A percentile compares a stretch with the other conserved stretches of the same genome.
These are phyloP conservation scores for Dynastes maya DNA, from an alignment of 2,888 invertebrate species.

Conservation along the genomic window DNA sequence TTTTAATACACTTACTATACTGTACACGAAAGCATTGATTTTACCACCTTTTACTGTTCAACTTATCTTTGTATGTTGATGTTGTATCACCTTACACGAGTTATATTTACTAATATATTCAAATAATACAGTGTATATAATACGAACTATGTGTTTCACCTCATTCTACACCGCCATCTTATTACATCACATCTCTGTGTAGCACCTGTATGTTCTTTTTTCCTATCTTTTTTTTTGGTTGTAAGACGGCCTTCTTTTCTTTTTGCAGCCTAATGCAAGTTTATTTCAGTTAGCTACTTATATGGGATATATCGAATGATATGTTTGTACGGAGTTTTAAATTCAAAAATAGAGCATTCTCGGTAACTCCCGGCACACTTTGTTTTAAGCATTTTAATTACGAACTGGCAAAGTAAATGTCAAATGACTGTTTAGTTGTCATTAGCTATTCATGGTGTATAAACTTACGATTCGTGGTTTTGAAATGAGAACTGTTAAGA, in stretches of 20 bases:
- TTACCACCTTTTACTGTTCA: no score
- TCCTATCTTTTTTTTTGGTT: slow-evolving; percentile 5
- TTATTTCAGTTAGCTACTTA: not conserved
- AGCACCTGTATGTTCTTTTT: slow-evolving; percentile 32
- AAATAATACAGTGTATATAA: slow-evolving; percentile 1
- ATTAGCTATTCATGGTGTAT: no score
- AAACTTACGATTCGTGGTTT: no score
- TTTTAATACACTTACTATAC: slow-evolving; percentile 1
- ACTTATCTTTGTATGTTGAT: not conserved
- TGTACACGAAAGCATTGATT: not conserved
- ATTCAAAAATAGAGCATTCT: no score
- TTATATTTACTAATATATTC: not conserved
- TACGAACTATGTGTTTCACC: slow-evolving; percentile 15
- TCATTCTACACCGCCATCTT: slow-evolving; percentile 30
- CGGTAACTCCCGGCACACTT: no score
- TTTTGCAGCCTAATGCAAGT: slow-evolving; percentile 40
- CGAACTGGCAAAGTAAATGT: no score
- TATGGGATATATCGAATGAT: slow-evolving; percentile 19
- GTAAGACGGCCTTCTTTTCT: slow-evolving; percentile 18
- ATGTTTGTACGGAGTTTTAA: not conserved
- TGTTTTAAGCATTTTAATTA: no score
- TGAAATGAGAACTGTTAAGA: no score
- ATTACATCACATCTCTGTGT: slow-evolving; percentile 28
- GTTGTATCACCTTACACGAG: not conserved
- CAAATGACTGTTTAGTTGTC: no score